Percentiles rank a stretch among this genome's conserved stretches.
phyloP scores from a whole-genome alignment of 2,888 invertebrate genomes.

The Malacosoma neustria region DNA sequence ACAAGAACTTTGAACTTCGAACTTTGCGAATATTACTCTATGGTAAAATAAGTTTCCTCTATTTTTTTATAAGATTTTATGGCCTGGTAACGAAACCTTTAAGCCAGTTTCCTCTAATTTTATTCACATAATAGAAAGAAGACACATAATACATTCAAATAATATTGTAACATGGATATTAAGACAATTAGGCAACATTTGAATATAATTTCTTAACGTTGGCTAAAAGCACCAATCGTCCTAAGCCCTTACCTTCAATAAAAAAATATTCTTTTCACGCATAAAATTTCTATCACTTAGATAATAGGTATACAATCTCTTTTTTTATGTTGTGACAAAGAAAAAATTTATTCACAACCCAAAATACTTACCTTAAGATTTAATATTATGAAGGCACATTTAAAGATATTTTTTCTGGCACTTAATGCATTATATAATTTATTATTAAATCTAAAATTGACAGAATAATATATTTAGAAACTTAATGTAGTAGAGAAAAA shows the following conservation, averaged over 20 bases:
- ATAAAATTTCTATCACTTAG: conserved; percentile 18
- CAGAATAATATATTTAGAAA: background rate
- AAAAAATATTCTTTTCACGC: conserved; percentile 18
- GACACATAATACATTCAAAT: too few relatives aligned
- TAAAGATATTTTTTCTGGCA: conserved; percentile 19
- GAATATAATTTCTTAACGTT: too few relatives aligned
- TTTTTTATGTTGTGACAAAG: conserved; percentile 31
- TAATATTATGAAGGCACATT: conserved; percentile 7
- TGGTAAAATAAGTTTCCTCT: too few relatives aligned
- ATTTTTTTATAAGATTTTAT: too few relatives aligned
- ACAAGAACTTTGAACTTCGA: too few relatives aligned
- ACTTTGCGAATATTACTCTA: too few relatives aligned
- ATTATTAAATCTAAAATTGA: background rate
- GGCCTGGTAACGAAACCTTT: too few relatives aligned
- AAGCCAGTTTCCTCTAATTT: too few relatives aligned
- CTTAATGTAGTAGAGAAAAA: background rate
- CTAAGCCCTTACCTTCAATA: conserved; percentile 4
- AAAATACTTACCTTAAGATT: conserved; percentile 4
- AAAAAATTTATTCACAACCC: conserved; percentile 15
- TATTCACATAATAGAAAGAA: too few relatives aligned
- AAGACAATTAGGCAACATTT: too few relatives aligned
- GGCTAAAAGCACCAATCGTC: conserved; percentile 3
- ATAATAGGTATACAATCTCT: conserved; percentile 10
- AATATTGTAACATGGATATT: too few relatives aligned
- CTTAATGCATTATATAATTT: conserved; percentile 9